These are phyloP conservation scores for Xanthorhoe designata DNA, from an alignment of 2,888 invertebrate genomes.

Conservation along the genomic window DNA sequence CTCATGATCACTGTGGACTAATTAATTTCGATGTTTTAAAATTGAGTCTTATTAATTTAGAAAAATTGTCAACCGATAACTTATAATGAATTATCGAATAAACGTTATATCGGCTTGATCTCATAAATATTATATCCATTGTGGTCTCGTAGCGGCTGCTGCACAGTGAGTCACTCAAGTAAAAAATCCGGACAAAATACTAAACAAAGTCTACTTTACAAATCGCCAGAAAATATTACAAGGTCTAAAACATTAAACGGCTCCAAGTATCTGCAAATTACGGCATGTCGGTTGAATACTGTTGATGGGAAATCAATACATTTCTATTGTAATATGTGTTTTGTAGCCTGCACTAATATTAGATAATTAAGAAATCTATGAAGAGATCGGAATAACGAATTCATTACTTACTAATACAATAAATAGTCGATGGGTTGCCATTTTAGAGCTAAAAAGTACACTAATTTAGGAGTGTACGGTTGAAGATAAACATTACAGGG, in stretches of 20 bases:
- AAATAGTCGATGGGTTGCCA: slow-evolving; percentile 62
- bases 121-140: slow-evolving; percentile 74
- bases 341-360: slow-evolving; percentile 81
- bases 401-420: slow-evolving; percentile 77
- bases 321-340: slow-evolving; percentile 84
- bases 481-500: slow-evolving; percentile 40
- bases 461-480: slow-evolving; percentile 37
- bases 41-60: slow-evolving; percentile 81
- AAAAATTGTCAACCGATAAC: slow-evolving; percentile 83
- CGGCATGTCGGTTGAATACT: slow-evolving; percentile 82
- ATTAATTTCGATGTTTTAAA: slow-evolving; percentile 82
- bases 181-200: slow-evolving; percentile 76
- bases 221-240: slow-evolving; percentile 65
- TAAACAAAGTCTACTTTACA: slow-evolving; percentile 52
- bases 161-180: slow-evolving; percentile 81
- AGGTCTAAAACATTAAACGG: slow-evolving; percentile 73
- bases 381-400: slow-evolving; percentile 82
- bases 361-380: slow-evolving; percentile 79
- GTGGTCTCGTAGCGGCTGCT: slow-evolving; percentile 77
- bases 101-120: slow-evolving; percentile 64
- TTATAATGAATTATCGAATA: slow-evolving; percentile 63
- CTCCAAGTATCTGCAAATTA: slow-evolving; percentile 82
- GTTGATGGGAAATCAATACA: slow-evolving; percentile 82
- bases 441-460: slow-evolving; percentile 66
- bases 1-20: slow-evolving; percentile 82